phyloP scores from a whole-genome alignment of 2,113 vertebrate genomes.

The Drymodes brunneopygia region DNA sequence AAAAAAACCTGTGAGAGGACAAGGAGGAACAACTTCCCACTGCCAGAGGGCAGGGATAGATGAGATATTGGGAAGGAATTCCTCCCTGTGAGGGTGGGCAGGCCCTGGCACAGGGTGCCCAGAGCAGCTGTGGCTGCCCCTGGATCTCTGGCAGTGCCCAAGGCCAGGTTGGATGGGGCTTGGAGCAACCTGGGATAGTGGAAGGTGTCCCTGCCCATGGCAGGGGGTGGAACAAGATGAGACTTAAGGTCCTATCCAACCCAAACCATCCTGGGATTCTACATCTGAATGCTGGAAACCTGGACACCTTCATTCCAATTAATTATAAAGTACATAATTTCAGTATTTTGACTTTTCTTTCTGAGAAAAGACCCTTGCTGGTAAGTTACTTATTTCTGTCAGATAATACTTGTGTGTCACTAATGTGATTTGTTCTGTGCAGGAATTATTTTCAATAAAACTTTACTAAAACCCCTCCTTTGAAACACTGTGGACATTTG shows the following conservation, averaged over 20 bases:
- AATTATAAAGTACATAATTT: background rate
- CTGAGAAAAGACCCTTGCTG: background rate
- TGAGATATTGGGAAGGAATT: background rate
- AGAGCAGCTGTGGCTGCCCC: background rate
- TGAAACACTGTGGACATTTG: background rate
- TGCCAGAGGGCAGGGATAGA: background rate
- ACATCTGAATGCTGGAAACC: background rate
- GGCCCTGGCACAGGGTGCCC: background rate
- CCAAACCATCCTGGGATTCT: background rate
- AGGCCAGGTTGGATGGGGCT: accelerated
- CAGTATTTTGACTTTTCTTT: background rate
- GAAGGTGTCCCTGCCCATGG: background rate
- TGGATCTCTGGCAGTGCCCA: background rate
- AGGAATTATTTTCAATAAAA: background rate
- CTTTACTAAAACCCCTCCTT: background rate
- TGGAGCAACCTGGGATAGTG: background rate
- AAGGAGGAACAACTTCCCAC: accelerated
- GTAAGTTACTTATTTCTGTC: background rate
- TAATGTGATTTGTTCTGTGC: background rate
- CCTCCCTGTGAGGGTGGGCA: accelerated
- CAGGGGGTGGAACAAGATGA: background rate
- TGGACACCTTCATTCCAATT: background rate
- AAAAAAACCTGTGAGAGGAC: background rate
- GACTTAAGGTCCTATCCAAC: background rate
- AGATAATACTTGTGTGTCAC: background rate